A percentile compares a stretch with the other conserved stretches of the same genome.
These are phyloP conservation scores for Celastrina argiolus DNA, from an alignment of 2,888 invertebrate species.

Conservation along the genomic window DNA sequence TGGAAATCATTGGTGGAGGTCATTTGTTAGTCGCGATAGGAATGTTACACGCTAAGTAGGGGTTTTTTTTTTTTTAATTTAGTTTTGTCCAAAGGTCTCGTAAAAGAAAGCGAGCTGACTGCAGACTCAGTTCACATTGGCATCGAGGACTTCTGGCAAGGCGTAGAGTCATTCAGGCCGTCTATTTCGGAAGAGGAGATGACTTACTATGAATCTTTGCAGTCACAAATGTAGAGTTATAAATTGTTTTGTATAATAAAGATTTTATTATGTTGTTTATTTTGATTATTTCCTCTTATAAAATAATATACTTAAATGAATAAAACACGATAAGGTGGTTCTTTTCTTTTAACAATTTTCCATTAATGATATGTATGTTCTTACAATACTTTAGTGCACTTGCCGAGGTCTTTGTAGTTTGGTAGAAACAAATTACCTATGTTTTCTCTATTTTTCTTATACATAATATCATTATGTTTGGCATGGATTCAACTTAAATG, in stretches of 20 bases:
- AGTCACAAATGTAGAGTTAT: slow-evolving; percentile 50
- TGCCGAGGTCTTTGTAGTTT: too few species aligned
- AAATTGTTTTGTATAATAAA: slow-evolving; percentile 11
- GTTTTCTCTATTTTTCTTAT: too few species aligned
- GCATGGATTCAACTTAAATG: too few species aligned
- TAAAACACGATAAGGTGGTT: too few species aligned
- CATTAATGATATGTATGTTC: too few species aligned
- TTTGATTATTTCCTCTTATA: background rate
- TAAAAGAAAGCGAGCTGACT: slow-evolving; percentile 68
- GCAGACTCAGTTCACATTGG: slow-evolving; percentile 79
- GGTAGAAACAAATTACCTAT: too few species aligned
- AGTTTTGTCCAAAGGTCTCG: slow-evolving; percentile 57
- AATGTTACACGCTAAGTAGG: background rate
- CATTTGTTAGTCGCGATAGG: background rate
- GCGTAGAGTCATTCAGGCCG: slow-evolving; percentile 81
- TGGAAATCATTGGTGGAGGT: too few species aligned
- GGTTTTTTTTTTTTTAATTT: background rate
- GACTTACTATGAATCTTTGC: slow-evolving; percentile 79
- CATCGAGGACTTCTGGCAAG: slow-evolving; percentile 80
- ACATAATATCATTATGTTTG: too few species aligned
- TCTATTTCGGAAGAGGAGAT: slow-evolving; percentile 84
- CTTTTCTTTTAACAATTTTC: too few species aligned
- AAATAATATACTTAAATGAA: background rate
- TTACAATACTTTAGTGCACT: too few species aligned
- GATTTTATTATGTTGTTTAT: background rate